Conservation (phyloP, 2,797 vertebrate species). For the Hirundo rustica region DNA sequence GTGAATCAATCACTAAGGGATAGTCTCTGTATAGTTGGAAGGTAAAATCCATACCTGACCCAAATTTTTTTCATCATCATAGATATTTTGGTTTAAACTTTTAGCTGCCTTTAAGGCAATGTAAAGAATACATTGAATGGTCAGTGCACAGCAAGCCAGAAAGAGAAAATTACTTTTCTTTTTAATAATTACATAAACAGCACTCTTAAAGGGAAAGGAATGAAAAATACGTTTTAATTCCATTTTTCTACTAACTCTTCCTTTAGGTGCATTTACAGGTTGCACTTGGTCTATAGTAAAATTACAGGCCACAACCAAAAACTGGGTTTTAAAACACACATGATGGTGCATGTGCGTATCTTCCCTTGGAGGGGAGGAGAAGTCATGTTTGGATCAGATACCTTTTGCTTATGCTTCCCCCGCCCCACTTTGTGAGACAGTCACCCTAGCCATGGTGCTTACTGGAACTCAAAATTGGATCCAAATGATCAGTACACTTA, state of each 20-base stretch:
- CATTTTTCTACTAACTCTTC: neutral
- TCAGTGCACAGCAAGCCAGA: neutral
- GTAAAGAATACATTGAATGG: neutral
- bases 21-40: neutral
- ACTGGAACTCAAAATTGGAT: neutral
- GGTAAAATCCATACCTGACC: neutral
- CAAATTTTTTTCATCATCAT: neutral
- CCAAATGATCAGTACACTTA: neutral
- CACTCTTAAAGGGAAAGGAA: neutral
- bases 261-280: neutral
- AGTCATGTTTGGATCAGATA: neutral
- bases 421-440: neutral
- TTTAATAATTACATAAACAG: neutral
- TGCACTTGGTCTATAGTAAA: neutral
- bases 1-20: neutral
- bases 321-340: neutral
- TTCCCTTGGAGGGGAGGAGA: neutral
- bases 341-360: neutral
- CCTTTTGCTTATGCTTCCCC: fast-evolving
- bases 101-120: neutral
- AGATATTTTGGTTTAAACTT: neutral
- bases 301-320: neutral
- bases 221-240: neutral
- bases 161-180: neutral
- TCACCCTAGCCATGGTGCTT: neutral